A percentile compares a stretch with the other conserved stretches of the same genome.
Conservation (phyloP, 92 coral and sea anemone genomes). For the Palythoa grandis region DNA sequence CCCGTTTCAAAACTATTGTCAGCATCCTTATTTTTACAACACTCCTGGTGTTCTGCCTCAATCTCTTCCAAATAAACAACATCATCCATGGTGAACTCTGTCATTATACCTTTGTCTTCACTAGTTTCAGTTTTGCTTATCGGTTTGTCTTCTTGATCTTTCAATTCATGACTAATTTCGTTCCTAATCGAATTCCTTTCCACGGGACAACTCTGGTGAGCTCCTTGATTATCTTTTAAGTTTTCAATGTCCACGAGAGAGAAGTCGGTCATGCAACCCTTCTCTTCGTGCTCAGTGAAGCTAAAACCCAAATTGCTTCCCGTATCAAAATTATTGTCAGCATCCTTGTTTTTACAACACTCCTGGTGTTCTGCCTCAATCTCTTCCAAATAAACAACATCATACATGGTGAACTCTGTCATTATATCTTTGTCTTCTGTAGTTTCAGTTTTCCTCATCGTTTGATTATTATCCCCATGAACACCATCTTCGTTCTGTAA, state of each 20-base stretch:
- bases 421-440: conserved; percentile 53
- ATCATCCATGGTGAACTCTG: conserved; percentile 63
- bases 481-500: conserved; percentile 35
- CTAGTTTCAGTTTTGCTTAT: conserved; percentile 3
- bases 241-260: conserved; percentile 62
- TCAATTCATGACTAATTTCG: neutral
- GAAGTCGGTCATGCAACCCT: conserved; percentile 65
- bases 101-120: conserved; percentile 54
- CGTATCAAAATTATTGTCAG: neutral
- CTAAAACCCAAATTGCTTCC: conserved; percentile 13
- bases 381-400: conserved; percentile 54
- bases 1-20: neutral
- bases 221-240: conserved; percentile 53
- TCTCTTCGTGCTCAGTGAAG: conserved; percentile 51
- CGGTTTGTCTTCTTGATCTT: conserved; percentile 20
- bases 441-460: neutral
- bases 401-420: conserved; percentile 66
- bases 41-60: conserved; percentile 25
- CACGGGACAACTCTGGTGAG: neutral
- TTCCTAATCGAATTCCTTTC: neutral
- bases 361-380: conserved; percentile 15
- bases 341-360: neutral
- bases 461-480: conserved; percentile 11
- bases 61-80: conserved; percentile 51
- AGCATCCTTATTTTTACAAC: neutral